phyloP scores from a whole-genome alignment of 2,113 vertebrate species.

The Scophthalmus maximus region DNA sequence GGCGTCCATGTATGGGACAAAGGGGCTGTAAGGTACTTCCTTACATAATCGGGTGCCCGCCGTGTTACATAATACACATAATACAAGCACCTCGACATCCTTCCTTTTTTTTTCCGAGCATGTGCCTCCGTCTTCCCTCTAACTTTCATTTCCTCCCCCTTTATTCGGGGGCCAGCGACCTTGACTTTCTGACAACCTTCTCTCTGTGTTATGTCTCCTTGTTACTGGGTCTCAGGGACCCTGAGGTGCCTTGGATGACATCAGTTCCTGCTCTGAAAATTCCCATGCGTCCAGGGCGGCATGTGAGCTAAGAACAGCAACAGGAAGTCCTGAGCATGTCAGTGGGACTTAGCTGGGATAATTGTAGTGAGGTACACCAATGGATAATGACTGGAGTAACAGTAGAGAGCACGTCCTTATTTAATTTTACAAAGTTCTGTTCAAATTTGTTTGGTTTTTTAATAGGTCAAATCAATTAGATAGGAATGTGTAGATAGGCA shows the following conservation, averaged over 20 bases:
- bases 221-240: conserved; percentile 47
- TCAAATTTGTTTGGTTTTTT: background rate
- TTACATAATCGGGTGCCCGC: conserved; percentile 62
- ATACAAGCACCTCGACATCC: conserved; percentile 48
- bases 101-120: conserved; percentile 11
- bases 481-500: no score
- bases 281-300: conserved; percentile 58
- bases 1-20: conserved; percentile 34
- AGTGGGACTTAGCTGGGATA: conserved; percentile 39
- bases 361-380: background rate
- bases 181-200: conserved; percentile 43
- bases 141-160: conserved; percentile 54
- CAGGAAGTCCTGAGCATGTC: conserved; percentile 68
- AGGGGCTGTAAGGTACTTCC: conserved; percentile 38
- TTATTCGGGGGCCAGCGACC: conserved; percentile 38
- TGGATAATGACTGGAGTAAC: background rate
- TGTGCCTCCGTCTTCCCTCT: conserved; percentile 32
- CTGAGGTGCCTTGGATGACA: conserved; percentile 61
- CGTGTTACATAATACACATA: conserved; percentile 55
- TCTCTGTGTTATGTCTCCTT: conserved; percentile 41
- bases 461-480: background rate
- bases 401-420: background rate
- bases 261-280: conserved; percentile 75
- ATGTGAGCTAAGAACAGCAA: conserved; percentile 68
- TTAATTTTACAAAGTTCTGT: background rate